Evolutionary conservation across 2,113 vertebrate species (phyloP).

Genomic region (Phyllostomus hastatus): DNA sequence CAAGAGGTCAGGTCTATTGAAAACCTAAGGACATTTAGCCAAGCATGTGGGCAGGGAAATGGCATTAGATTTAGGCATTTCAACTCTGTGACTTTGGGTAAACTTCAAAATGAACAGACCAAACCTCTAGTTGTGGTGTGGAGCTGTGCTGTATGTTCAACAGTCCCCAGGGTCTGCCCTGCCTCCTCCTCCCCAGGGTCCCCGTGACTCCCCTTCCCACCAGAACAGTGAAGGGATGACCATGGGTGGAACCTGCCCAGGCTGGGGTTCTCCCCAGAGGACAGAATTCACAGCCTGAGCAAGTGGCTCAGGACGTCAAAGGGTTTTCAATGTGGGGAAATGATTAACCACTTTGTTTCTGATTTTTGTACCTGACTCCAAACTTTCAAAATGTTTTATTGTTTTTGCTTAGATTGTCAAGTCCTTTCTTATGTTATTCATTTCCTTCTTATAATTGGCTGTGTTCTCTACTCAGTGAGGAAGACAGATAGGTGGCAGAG

Average conservation of each 20-base stretch:
- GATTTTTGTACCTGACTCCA: background rate
- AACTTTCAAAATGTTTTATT: conserved; percentile 57
- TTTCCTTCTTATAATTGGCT: conserved; percentile 57
- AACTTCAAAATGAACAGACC: conserved; percentile 39
- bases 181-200: conserved; percentile 36
- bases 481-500: background rate
- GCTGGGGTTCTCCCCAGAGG: conserved; percentile 64
- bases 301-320: background rate
- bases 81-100: conserved; percentile 16
- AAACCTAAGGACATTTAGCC: conserved; percentile 49
- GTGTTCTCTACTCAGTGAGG: conserved; percentile 60
- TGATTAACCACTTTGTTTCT: conserved; percentile 12
- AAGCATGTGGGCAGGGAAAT: background rate
- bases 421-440: background rate
- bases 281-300: conserved; percentile 65
- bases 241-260: conserved; percentile 78
- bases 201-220: conserved; percentile 49
- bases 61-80: conserved; percentile 52
- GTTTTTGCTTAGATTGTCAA: conserved; percentile 53
- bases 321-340: background rate
- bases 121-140: background rate
- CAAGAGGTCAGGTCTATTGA: conserved; percentile 30
- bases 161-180: conserved; percentile 66
- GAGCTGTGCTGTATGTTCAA: conserved; percentile 42
- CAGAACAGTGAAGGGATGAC: conserved; percentile 76